phyloP scores from a whole-genome alignment of 2,113 vertebrate species.

The Nothobranchius kuhntae region DNA sequence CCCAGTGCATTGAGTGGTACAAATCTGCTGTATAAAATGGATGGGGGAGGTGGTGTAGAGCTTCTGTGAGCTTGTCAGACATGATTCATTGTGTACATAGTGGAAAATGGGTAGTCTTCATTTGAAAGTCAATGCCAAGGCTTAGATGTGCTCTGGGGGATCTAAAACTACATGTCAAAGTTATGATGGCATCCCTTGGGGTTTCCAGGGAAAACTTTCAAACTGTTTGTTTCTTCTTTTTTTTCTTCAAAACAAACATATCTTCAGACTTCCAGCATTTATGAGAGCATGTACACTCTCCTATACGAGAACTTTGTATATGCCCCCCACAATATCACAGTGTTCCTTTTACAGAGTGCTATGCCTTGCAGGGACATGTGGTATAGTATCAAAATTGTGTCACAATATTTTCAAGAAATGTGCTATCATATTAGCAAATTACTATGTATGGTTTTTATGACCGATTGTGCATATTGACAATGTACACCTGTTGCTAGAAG shows the following conservation, averaged over 20 bases:
- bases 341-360: not conserved
- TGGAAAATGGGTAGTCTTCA: conserved; percentile 68
- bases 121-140: conserved; percentile 78
- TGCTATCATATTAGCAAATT: no score
- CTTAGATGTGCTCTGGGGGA: conserved; percentile 54
- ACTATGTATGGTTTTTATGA: no score
- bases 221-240: conserved; percentile 18
- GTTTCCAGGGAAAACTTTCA: conserved; percentile 38
- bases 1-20: conserved; percentile 15
- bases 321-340: not conserved
- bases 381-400: no score
- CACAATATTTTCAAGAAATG: no score
- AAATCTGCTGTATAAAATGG: conserved; percentile 53
- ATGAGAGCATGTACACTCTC: not conserved
- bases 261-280: not conserved
- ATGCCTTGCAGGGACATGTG: not conserved
- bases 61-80: conserved; percentile 56
- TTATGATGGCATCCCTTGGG: conserved; percentile 59
- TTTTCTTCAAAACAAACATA: conserved; percentile 26
- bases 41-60: conserved; percentile 7
- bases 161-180: conserved; percentile 61
- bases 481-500: no score
- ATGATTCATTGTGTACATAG: conserved; percentile 69
- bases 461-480: no score
- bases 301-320: not conserved